Evolutionary conservation across 2,888 invertebrate genomes (phyloP), one percentile per base, ranked within the genome.

Genomic region (Tillus elongatus): DNA sequence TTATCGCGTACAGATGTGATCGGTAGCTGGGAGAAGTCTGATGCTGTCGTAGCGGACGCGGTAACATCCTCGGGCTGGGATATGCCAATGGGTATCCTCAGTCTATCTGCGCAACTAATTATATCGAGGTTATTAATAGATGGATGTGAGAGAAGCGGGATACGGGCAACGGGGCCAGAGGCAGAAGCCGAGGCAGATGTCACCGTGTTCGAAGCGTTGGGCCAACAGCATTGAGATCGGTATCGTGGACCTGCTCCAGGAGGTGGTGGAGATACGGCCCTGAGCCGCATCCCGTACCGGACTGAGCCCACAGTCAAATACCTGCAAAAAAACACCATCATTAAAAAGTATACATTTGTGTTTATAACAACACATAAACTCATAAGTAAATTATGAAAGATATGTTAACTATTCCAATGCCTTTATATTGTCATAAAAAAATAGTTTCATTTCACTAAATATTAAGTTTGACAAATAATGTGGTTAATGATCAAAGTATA

Each of bases 271-370:
- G 65, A 65, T 29, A 65, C 64, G 39, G 76, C 73, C 54, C 75
- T 75, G 58, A 75, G 72, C 56, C 79, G 74, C 52, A 79, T 75
- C 50, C 79, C 77, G 69, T 79, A 80, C 60, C 79, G 75, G 63
- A 79, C 77, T 55, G 78, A 75, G 56, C 79, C 79, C 65, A 80
- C n/a, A n/a, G n/a, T n/a, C n/a, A n/a, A n/a, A n/a, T n/a, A n/a
- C n/a, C n/a, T n/a, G n/a, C n/a, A n/a, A n/a, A n/a, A n/a, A n/a
- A n/a, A n/a, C n/a, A n/a, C n/a, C n/a, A n/a, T n/a, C n/a, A n/a
- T n/a, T n/a, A n/a, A n/a, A n/a, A n/a, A n/a, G n/a, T n/a, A n/a
- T n/a, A n/a, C n/a, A n/a, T n/a, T n/a, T n/a, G n/a, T n/a, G n/a
- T n/a, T n/a, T n/a, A n/a, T n/a, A n/a, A n/a, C n/a, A n/a, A n/a